phyloP scores from a whole-genome alignment of 2,797 vertebrate genomes.

The Synaphobranchus kaupii region DNA sequence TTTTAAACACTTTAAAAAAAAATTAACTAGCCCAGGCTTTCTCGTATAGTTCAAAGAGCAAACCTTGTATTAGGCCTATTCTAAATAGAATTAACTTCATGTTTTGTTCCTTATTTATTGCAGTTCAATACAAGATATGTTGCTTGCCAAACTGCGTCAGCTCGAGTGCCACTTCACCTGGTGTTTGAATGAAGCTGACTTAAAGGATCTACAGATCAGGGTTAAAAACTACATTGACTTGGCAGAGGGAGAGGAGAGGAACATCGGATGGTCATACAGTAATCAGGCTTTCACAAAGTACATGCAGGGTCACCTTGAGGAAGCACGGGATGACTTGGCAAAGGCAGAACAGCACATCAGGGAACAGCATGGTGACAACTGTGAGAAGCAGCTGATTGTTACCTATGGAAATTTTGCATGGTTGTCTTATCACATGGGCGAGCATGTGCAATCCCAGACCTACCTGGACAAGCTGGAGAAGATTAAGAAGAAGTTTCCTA shows the following conservation, averaged over 20 bases:
- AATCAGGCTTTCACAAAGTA: constrained; percentile 63
- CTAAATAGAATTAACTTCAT: too few relatives aligned
- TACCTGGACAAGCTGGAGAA: constrained; percentile 58
- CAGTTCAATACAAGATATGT: constrained; percentile 44
- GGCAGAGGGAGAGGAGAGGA: constrained; percentile 30
- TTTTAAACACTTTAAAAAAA: too few relatives aligned
- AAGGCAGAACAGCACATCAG: constrained; percentile 57
- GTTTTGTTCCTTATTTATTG: too few relatives aligned
- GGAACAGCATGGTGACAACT: constrained; percentile 37
- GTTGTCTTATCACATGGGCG: constrained; percentile 63
- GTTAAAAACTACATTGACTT: constrained; percentile 50
- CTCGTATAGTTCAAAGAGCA: too few relatives aligned
- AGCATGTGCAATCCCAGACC: constrained; percentile 51
- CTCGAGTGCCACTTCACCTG: constrained; percentile 76
- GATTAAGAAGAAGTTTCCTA: constrained; percentile 47
- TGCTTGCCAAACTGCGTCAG: constrained; percentile 55
- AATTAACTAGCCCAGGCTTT: too few relatives aligned
- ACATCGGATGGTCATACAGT: constrained; percentile 56
- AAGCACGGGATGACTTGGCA: constrained; percentile 62
- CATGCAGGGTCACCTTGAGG: constrained; percentile 59
- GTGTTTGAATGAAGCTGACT: constrained; percentile 58
- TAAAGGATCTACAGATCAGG: constrained; percentile 58
- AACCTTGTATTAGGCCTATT: too few relatives aligned
- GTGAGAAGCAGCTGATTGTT: constrained; percentile 58
- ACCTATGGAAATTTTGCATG: constrained; percentile 74